Evolutionary conservation across 1,140 invertebrate species (phyloP), one percentile per base, ranked within the genome.

Genomic region (Lasioglossum albipes): DNA sequence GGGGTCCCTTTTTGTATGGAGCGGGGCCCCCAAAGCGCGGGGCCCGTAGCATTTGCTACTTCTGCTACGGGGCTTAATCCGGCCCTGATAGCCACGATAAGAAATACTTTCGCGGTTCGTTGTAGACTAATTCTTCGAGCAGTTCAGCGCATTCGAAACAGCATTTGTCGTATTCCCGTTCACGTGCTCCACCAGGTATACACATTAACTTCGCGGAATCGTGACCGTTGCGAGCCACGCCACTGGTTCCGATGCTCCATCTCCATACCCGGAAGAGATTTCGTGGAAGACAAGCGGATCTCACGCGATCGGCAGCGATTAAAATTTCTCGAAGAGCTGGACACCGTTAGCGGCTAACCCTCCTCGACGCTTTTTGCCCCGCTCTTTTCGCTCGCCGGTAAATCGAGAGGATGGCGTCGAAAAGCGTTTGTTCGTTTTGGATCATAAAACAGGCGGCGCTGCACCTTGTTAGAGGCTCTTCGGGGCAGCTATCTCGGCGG

Each of bases 271-370:
- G 22, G 16, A 61, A 77, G 36, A 7, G 22, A 59, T 45, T 49
- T 61, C 31, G 2, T 31, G 7, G 36, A 27, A 13, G 42, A 5
- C 27, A 10, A 54, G 20, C 0, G 13, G 16, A 13, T 72, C n/a
- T 73, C 77, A 70, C 66, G 75, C 75, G 66, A 76, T 76, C 54
- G 36, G 2, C 13, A 6, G 64, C 36, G 59, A 27, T 49, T 42
- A 31, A 41, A n/a, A 71, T 59, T 31, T 41, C 27, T 13, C 13
- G n/a, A 20, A 13, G 13, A 45, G 27, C 83, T 42, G 4, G 18
- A 75, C 16, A 36, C 49, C 61, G 77, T 79, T 67, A 67, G 22
- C 1, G 1, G 18, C 0, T 0, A 3, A 12, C 31, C 57, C 31
- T 65, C 4, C 42, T 2, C 42, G 65, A 12, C 12, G n/a, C 12